These are phyloP conservation scores for Elaeidobius kamerunicus DNA, from an alignment of 2,888 invertebrate genomes.

Conservation along the genomic window DNA sequence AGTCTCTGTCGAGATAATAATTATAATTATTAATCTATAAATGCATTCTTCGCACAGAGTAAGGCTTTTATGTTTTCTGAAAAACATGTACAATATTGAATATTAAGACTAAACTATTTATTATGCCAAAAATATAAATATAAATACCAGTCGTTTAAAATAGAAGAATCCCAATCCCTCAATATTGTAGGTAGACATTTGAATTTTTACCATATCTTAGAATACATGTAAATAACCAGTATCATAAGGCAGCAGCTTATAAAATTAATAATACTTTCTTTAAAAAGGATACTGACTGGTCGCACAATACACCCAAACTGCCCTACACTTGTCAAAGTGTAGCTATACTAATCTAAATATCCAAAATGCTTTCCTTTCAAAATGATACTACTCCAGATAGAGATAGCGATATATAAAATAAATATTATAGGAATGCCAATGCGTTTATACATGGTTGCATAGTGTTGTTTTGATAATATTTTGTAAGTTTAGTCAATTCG, in stretches of 20 bases:
- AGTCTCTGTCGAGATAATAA: too few species aligned
- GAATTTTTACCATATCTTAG: neutral
- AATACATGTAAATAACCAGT: too few species aligned
- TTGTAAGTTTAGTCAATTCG: constrained; percentile 50
- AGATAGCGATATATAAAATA: constrained; percentile 16
- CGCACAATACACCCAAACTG: constrained; percentile 13
- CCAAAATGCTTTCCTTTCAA: constrained; percentile 5
- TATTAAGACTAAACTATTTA: neutral
- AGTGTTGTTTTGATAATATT: constrained; percentile 52
- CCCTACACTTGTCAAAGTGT: constrained; percentile 13
- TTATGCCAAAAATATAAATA: neutral
- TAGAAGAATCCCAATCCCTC: too few species aligned
- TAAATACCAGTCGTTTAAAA: neutral
- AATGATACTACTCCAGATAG: constrained; percentile 14
- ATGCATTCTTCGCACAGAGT: too few species aligned
- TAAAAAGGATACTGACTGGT: constrained; percentile 18
- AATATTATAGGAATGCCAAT: constrained; percentile 32
- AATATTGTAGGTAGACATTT: neutral
- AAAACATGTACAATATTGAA: too few species aligned
- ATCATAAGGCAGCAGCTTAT: neutral
- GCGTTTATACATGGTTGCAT: constrained; percentile 50
- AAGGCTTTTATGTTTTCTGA: too few species aligned
- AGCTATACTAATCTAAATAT: constrained; percentile 19
- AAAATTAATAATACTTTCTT: neutral
- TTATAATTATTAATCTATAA: too few species aligned